Conservation (phyloP, 2,888 invertebrate genomes). For the Monoplex corrugatus region DNA sequence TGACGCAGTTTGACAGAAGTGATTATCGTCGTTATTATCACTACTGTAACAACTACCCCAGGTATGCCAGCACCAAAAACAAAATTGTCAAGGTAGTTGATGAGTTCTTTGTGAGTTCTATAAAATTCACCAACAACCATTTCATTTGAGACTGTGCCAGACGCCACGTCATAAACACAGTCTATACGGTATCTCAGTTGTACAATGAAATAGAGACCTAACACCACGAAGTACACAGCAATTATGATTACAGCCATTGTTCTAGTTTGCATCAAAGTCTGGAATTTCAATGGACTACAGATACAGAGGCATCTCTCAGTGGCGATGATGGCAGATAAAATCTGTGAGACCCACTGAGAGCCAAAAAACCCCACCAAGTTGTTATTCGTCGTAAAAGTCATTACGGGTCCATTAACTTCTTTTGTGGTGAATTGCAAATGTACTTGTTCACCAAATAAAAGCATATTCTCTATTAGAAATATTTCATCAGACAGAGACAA, state of each 20-base stretch:
- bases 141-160: background rate
- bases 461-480: background rate
- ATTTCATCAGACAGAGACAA: background rate
- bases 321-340: no score
- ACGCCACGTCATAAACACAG: no score
- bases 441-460: background rate
- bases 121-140: background rate
- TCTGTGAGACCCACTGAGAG: no score
- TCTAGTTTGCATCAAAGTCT: no score
- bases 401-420: background rate
- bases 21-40: background rate
- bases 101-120: background rate
- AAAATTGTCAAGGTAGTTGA: background rate
- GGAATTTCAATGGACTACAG: no score
- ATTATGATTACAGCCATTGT: no score
- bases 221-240: no score
- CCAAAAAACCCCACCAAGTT: no score
- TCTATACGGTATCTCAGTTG: no score
- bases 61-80: background rate
- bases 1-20: background rate
- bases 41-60: background rate
- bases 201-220: no score
- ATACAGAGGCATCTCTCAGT: no score
- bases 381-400: no score
- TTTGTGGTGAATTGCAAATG: constrained; percentile 16